Evolutionary conservation across 53 echinoderm and acorn worm species (phyloP), one percentile per base, ranked within the genome.

Genomic region (Temnopleurus reevesii): DNA sequence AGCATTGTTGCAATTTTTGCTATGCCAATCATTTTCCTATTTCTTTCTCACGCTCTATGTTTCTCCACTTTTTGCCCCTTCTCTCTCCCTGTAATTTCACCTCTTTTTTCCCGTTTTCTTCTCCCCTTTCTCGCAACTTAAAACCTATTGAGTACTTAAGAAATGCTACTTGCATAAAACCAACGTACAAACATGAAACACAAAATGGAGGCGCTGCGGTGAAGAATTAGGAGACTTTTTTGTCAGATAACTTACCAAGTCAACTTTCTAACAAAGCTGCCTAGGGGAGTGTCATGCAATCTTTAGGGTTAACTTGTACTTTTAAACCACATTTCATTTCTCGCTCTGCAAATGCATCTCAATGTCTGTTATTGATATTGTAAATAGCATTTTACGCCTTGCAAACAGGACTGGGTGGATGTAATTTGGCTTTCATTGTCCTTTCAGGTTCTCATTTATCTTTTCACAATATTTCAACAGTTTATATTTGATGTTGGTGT

Each of bases 1-100:
- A 13, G 65, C 31, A 44, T 71, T 87, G 65, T 87, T 87, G 46
- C 88, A 87, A 87, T 45, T 87, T 86, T 51, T 49, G 41, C 59
- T 87, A 31, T 71, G 88, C 53, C 88, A 87, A 66, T 71, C 88
- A 87, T 79, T 8, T 31, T 24, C 28, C 21, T 59, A 12, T 17
- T 21, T 59, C 21, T 0, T 21, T n/a, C 59, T n/a, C 21, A 0
- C 0, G 7, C 59, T 0, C 26, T 0, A 7, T 1, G 7, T 59
- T 1, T 23, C 59, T 12, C 51, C 23, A 4, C 31, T 8, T 44
- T 19, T 76, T 41, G 13, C 44, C 25, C 26, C 13, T 46, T 77
- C 45, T 47, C 46, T 79, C 77, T 46, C 7, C 28, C 46, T 77
- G 4, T 28, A 25, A 8, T 15, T 15, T 15, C 53, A 8, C 53